Conservation (phyloP, 1,140 invertebrate species). For the Radopholus similis region DNA sequence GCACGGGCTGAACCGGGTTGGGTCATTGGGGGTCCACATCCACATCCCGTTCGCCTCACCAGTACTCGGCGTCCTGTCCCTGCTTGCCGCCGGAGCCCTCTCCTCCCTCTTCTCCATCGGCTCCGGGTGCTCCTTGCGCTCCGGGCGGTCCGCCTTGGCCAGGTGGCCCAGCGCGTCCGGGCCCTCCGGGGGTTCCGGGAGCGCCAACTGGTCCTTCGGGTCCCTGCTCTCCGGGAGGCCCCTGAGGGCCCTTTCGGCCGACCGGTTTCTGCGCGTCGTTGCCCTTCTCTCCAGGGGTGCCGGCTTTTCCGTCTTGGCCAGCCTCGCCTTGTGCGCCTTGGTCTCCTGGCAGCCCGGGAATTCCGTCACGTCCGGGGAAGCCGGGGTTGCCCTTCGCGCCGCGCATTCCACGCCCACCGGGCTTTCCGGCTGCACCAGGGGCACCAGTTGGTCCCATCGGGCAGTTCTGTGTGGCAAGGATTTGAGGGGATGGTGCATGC, state of each 20-base stretch:
- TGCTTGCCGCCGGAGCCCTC: conserved; percentile 25
- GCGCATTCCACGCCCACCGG: conserved; percentile 26
- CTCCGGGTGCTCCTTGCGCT: conserved; percentile 28
- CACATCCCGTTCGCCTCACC: not conserved
- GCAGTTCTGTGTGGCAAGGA: conserved; percentile 22
- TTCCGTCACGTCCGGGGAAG: conserved; percentile 34
- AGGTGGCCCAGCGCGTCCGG: conserved; percentile 20
- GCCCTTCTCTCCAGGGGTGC: conserved; percentile 32
- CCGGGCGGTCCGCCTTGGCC: conserved; percentile 33
- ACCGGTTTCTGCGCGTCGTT: conserved; percentile 49
- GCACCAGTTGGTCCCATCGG: conserved; percentile 27
- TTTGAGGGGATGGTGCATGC: not conserved
- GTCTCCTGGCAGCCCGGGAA: conserved; percentile 30
- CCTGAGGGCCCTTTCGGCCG: conserved; percentile 35
- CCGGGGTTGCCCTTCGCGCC: conserved; percentile 33
- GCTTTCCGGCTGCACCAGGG: conserved; percentile 31
- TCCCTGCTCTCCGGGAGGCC: conserved; percentile 31
- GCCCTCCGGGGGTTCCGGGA: conserved; percentile 22
- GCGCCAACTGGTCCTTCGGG: conserved; percentile 20
- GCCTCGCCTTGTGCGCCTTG: conserved; percentile 18
- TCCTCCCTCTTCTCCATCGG: conserved; percentile 31
- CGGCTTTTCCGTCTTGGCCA: conserved; percentile 32
- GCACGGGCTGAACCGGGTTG: too few species aligned
- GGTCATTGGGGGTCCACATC: too few species aligned
- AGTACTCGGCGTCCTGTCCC: conserved; percentile 22